Conservation (phyloP, 2,888 invertebrate genomes). For the Polydesmus complanatus region DNA sequence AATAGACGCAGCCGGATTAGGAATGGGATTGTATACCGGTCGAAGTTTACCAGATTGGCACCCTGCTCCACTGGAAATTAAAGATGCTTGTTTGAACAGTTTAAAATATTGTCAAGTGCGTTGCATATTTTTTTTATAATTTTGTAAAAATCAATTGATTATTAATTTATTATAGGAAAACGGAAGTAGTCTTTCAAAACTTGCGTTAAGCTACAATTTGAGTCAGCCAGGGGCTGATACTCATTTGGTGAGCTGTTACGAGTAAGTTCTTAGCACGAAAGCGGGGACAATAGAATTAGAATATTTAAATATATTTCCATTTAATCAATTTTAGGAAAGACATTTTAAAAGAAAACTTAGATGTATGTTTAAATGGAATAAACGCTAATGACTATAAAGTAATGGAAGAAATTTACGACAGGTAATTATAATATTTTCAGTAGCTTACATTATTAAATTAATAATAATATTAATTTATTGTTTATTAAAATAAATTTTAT, state of each 20-base stretch:
- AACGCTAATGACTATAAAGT: background rate
- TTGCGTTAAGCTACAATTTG: slow-evolving; percentile 8
- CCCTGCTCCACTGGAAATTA: slow-evolving; percentile 51
- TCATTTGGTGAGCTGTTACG: slow-evolving; percentile 9
- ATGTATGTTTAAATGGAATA: slow-evolving; percentile 1
- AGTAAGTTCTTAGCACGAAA: slow-evolving; percentile 6
- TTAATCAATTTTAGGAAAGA: background rate
- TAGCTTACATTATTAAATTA: background rate
- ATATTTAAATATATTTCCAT: background rate
- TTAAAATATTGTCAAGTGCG: slow-evolving; percentile 27
- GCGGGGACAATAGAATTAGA: background rate
- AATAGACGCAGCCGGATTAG: slow-evolving; percentile 67
- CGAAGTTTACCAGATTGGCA: slow-evolving; percentile 66
- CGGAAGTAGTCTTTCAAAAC: background rate
- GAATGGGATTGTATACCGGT: slow-evolving; percentile 68
- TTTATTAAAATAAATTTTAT: too few relatives aligned
- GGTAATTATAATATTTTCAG: background rate
- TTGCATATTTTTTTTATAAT: background rate
- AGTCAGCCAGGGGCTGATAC: background rate
- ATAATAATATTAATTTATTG: background rate
- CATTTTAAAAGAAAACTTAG: slow-evolving; percentile 4
- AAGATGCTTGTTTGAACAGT: slow-evolving; percentile 46
- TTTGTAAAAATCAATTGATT: background rate
- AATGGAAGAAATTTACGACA: background rate
- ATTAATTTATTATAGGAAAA: background rate